phyloP scores from a whole-genome alignment of 2,888 invertebrate genomes.

The Nomada flava region DNA sequence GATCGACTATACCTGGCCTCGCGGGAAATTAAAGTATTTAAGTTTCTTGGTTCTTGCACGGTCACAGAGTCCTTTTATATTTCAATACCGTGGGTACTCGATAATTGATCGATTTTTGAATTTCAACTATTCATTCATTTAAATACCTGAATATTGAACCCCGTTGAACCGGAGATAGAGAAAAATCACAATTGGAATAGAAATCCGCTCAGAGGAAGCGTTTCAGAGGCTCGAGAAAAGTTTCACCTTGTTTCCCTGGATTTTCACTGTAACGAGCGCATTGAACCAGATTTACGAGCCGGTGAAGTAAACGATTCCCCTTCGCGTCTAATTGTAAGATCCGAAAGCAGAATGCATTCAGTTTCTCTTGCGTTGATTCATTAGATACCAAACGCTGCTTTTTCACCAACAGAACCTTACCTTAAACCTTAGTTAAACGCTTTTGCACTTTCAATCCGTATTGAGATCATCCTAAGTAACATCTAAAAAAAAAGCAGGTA shows the following conservation, averaged over 20 bases:
- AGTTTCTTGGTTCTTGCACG: no score
- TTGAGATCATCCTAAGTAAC: no score
- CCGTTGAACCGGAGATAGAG: no score
- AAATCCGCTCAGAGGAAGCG: not conserved
- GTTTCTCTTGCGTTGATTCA: constrained; percentile 27
- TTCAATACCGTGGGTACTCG: no score
- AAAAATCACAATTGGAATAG: not conserved
- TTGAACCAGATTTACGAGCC: constrained; percentile 20
- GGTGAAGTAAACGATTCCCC: constrained; percentile 30
- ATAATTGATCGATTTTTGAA: no score
- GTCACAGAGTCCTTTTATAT: no score
- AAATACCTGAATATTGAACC: no score
- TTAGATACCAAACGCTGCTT: not conserved
- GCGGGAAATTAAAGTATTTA: no score
- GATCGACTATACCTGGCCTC: no score
- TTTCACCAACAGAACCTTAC: not conserved
- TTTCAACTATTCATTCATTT: no score
- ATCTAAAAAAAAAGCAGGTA: not conserved
- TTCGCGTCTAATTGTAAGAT: constrained; percentile 10
- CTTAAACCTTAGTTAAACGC: not conserved
- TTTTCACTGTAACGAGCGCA: constrained; percentile 13
- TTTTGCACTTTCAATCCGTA: not conserved
- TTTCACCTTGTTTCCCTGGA: constrained; percentile 12
- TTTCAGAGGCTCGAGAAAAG: not conserved
- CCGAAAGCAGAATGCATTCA: constrained; percentile 36